Percentiles rank a stretch among this genome's conserved stretches.
phyloP scores from a whole-genome alignment of 2,113 vertebrate genomes.

The Hypomesus transpacificus region DNA sequence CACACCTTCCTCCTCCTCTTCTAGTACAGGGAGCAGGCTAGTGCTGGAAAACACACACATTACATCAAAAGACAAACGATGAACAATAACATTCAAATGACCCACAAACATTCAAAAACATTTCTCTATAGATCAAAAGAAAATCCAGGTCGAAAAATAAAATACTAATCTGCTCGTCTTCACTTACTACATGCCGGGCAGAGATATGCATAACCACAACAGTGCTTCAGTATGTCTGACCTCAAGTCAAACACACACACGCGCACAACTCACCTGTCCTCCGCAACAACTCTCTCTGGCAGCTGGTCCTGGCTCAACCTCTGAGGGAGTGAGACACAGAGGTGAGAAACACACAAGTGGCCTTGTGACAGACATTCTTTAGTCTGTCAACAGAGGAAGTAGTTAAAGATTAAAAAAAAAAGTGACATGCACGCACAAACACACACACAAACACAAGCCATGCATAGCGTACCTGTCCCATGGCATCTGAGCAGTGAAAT shows the following conservation, averaged over 20 bases:
- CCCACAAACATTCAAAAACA: neutral
- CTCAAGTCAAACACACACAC: neutral
- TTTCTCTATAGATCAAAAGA: neutral
- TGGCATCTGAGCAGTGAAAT: constrained; percentile 38
- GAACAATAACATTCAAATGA: neutral
- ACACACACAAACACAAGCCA: neutral
- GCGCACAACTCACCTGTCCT: constrained; percentile 61
- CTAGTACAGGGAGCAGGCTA: constrained; percentile 62
- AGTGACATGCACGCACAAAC: neutral
- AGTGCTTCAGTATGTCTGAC: neutral
- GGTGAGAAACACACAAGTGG: constrained; percentile 8
- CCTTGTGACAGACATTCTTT: constrained; percentile 12
- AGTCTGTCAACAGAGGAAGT: constrained; percentile 13
- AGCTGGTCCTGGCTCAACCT: constrained; percentile 53
- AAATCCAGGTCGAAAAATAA: neutral
- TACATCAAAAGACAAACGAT: neutral
- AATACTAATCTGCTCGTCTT: neutral
- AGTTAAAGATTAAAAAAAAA: constrained; percentile 38
- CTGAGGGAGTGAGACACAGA: constrained; percentile 17
- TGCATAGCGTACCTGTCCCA: constrained; percentile 55
- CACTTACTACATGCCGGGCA: neutral
- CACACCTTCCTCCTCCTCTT: constrained; percentile 59
- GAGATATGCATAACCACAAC: neutral
- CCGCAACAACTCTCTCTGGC: constrained; percentile 40
- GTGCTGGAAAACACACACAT: constrained; percentile 41